phyloP scores from a whole-genome alignment of 2,113 vertebrate genomes.

The Grammatotria lemairii region DNA sequence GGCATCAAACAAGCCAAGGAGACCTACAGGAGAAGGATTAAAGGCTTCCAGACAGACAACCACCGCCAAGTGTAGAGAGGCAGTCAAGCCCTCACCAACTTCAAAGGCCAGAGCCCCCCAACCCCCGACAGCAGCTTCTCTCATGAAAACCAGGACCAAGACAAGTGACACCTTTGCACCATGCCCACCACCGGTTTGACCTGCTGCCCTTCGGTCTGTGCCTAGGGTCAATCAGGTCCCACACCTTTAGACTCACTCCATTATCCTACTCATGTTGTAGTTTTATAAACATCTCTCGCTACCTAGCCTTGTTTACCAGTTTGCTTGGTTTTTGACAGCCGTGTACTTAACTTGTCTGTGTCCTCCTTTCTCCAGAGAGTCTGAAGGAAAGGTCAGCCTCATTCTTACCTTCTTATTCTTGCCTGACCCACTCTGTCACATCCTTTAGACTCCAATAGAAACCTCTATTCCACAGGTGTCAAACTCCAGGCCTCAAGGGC shows the following conservation, averaged over 20 bases:
- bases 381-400: not conserved
- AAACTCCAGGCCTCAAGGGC: not conserved
- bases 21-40: not conserved
- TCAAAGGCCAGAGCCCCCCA: not conserved
- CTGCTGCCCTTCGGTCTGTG: not conserved
- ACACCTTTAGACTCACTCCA: not conserved
- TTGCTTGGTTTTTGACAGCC: not conserved
- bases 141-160: not conserved
- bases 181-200: not conserved
- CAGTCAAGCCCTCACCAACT: not conserved
- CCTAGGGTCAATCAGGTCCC: not conserved
- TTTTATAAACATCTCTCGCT: not conserved
- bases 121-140: not conserved
- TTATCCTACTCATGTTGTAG: not conserved
- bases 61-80: not conserved
- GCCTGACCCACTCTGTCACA: not conserved
- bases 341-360: not conserved
- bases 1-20: not conserved
- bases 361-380: not conserved
- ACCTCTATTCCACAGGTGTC: not conserved
- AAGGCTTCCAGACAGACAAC: not conserved
- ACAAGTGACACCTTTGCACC: not conserved
- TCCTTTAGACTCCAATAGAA: not conserved
- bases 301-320: not conserved
- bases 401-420: not conserved